Evolutionary conservation across 1,140 invertebrate genomes (phyloP).

Genomic region (Drosophila punjabiensis): DNA sequence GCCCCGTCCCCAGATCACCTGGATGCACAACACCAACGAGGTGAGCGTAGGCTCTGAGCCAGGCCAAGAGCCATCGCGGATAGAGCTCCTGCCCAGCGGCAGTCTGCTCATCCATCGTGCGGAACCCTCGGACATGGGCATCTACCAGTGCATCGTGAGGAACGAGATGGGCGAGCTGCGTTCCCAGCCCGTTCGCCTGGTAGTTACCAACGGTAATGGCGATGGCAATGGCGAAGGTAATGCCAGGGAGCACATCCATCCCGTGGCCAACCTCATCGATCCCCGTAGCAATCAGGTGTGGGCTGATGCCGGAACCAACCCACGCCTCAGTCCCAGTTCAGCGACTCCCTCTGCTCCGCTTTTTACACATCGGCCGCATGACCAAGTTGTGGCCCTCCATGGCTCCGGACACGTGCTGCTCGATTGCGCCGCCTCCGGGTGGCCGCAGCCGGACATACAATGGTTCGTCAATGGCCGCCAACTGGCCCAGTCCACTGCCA

Average conservation of each 20-base stretch:
- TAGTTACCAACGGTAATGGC: conserved; percentile 69
- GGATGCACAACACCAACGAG: conserved; percentile 93
- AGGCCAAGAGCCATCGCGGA: conserved; percentile 85
- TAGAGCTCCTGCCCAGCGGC: conserved; percentile 91
- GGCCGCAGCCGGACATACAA: conserved; percentile 88
- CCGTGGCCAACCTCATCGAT: conserved; percentile 2
- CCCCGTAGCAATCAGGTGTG: conserved; percentile 53
- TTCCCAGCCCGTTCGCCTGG: conserved; percentile 91
- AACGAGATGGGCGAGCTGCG: conserved; percentile 92
- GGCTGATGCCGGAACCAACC: conserved; percentile 21
- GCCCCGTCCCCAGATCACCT: conserved; percentile 92
- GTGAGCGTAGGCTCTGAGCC: conserved; percentile 85
- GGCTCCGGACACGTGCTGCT: conserved; percentile 86
- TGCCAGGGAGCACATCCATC: conserved; percentile 22
- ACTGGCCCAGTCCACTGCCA: conserved; percentile 86
- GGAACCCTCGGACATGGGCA: conserved; percentile 90
- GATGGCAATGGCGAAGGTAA: conserved; percentile 18
- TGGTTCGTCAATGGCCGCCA: conserved; percentile 90
- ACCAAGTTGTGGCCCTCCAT: conserved; percentile 85
- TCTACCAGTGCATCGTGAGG: conserved; percentile 95
- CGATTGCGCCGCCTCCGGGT: conserved; percentile 89
- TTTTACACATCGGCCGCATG: conserved; percentile 64
- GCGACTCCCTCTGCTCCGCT: conserved; percentile 35
- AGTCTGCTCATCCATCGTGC: conserved; percentile 92
- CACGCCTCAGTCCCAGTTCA: too few species aligned